Evolutionary conservation across 1,140 invertebrate species (phyloP).

Genomic region (Maniola jurtina): DNA sequence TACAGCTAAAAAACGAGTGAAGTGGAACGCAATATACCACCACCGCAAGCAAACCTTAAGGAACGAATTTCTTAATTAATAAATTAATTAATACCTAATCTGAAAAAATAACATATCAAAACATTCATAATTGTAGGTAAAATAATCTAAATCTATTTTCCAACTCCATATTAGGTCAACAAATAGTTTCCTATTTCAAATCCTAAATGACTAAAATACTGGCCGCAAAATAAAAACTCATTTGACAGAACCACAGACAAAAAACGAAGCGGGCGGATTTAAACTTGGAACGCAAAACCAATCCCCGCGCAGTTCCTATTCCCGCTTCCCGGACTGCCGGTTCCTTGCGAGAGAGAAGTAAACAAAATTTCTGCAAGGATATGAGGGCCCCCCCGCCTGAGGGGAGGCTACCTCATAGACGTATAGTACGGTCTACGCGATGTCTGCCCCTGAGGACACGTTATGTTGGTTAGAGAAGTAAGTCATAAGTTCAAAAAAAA

Average conservation of each 20-base stretch:
- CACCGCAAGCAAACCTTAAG: too few relatives aligned
- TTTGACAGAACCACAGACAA: conserved; percentile 31
- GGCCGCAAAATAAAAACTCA: conserved; percentile 22
- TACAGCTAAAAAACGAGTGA: too few relatives aligned
- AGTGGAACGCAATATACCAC: too few relatives aligned
- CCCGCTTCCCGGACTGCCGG: conserved; percentile 63
- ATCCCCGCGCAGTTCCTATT: conserved; percentile 63
- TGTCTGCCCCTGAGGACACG: not conserved
- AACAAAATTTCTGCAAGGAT: conserved; percentile 77
- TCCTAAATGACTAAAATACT: not conserved
- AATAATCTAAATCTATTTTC: too few relatives aligned
- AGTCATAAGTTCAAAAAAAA: too few relatives aligned
- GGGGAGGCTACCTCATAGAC: conserved; percentile 28
- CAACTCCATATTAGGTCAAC: not conserved
- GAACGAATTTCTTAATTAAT: too few relatives aligned
- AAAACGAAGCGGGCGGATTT: conserved; percentile 45
- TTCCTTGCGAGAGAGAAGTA: conserved; percentile 73
- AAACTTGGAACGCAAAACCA: conserved; percentile 62
- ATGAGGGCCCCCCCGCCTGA: conserved; percentile 52
- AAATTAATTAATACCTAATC: too few relatives aligned
- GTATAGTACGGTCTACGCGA: conserved; percentile 2
- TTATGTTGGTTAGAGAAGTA: too few relatives aligned
- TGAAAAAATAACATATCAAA: too few relatives aligned
- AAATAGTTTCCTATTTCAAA: not conserved
- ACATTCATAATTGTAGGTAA: too few relatives aligned